Percentiles rank a stretch among this genome's conserved stretches.
phyloP scores from a whole-genome alignment of 2,113 vertebrate genomes.

The Lasiurus cinereus region DNA sequence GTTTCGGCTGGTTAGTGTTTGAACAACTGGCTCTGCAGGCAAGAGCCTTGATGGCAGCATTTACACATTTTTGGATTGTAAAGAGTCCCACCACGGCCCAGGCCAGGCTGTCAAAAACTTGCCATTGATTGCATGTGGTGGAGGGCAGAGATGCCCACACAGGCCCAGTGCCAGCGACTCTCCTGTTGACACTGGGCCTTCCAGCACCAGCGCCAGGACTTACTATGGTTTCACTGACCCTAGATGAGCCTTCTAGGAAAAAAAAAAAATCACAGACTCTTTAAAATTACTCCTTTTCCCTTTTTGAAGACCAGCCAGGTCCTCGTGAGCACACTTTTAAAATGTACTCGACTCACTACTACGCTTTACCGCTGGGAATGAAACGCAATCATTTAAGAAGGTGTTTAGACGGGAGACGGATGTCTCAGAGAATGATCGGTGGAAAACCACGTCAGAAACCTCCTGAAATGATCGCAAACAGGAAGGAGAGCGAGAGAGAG shows the following conservation, averaged over 20 bases:
- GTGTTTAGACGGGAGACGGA: neutral
- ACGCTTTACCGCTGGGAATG: neutral
- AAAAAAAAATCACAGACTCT: neutral
- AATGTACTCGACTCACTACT: slow-evolving; percentile 12
- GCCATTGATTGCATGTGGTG: rapidly evolving
- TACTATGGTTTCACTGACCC: neutral
- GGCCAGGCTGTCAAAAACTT: neutral
- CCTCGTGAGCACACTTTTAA: neutral
- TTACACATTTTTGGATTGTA: neutral
- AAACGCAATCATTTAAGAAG: neutral
- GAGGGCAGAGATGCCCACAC: neutral
- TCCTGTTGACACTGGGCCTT: neutral
- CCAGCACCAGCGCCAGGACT: neutral
- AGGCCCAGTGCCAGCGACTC: neutral
- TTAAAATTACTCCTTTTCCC: neutral
- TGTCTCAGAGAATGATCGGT: slow-evolving; percentile 1
- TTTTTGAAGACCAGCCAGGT: slow-evolving; percentile 44
- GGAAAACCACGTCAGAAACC: slow-evolving; percentile 48
- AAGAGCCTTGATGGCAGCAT: neutral
- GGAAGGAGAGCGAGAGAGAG: too few species aligned
- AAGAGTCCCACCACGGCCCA: neutral
- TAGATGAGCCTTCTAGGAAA: neutral
- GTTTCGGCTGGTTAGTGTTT: neutral
- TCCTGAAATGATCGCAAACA: slow-evolving; percentile 56
- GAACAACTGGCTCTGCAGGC: neutral